Evolutionary conservation across 1,140 invertebrate species (phyloP).

Genomic region (Diprion similis): DNA sequence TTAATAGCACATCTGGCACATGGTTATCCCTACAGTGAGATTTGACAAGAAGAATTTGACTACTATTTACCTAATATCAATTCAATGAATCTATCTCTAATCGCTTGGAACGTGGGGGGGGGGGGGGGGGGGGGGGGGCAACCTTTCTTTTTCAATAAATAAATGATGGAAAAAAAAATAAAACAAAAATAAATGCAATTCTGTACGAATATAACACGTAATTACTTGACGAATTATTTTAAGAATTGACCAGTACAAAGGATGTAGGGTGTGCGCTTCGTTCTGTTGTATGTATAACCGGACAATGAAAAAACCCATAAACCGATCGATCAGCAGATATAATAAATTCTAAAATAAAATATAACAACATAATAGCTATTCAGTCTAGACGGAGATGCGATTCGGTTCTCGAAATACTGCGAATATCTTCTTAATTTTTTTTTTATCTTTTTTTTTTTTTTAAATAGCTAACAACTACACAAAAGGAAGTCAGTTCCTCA

Average conservation of each 20-base stretch:
- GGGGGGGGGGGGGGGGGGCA: too few species aligned
- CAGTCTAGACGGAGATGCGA: constrained; percentile 27
- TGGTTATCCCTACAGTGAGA: background rate
- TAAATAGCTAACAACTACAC: constrained; percentile 13
- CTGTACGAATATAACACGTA: background rate
- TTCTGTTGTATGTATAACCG: background rate
- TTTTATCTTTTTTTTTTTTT: constrained; percentile 2
- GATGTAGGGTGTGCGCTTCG: background rate
- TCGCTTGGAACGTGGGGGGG: too few species aligned
- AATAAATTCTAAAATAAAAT: constrained; percentile 10
- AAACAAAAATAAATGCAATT: background rate
- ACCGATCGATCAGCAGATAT: background rate
- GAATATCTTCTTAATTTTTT: constrained; percentile 4
- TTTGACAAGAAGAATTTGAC: constrained; percentile 4
- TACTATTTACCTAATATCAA: background rate
- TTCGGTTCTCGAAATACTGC: constrained; percentile 13
- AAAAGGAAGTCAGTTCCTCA: constrained; percentile 29
- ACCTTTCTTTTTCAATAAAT: too few species aligned
- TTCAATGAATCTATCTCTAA: too few species aligned
- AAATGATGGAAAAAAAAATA: too few species aligned
- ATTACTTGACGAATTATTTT: too few species aligned
- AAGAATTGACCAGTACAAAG: background rate
- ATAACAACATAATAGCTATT: constrained; percentile 24
- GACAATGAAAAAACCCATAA: background rate
- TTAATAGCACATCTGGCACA: background rate